Evolutionary conservation across 2,888 invertebrate genomes (phyloP).

Genomic region (Polyploca ridens): DNA sequence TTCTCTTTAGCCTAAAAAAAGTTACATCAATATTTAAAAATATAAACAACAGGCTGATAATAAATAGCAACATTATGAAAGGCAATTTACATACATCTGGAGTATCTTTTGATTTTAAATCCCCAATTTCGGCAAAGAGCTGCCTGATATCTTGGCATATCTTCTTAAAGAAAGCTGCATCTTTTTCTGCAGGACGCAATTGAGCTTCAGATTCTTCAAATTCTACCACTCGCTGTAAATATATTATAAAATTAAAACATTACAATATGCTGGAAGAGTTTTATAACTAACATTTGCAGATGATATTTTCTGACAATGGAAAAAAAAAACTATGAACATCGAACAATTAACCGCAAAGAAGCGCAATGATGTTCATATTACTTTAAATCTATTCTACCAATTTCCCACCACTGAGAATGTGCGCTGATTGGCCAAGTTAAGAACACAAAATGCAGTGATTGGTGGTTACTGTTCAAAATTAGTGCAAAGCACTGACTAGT

Average conservation of each 20-base stretch:
- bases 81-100: slow-evolving; percentile 73
- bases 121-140: slow-evolving; percentile 88
- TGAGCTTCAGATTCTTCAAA: slow-evolving; percentile 91
- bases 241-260: slow-evolving; percentile 5
- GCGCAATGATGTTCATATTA: too few relatives aligned
- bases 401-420: too few relatives aligned
- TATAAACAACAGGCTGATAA: background rate
- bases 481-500: too few relatives aligned
- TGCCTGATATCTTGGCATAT: slow-evolving; percentile 89
- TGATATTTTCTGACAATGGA: too few relatives aligned
- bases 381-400: too few relatives aligned
- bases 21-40: slow-evolving; percentile 8
- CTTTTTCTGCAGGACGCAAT: slow-evolving; percentile 86
- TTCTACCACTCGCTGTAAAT: slow-evolving; percentile 85
- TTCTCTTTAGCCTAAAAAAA: slow-evolving; percentile 83
- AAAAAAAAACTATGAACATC: too few relatives aligned
- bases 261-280: too few relatives aligned
- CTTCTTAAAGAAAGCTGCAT: slow-evolving; percentile 87
- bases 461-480: too few relatives aligned
- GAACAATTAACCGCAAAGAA: too few relatives aligned
- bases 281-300: too few relatives aligned
- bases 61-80: slow-evolving; percentile 7
- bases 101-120: slow-evolving; percentile 85
- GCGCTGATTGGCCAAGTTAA: too few relatives aligned
- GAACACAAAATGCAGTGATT: too few relatives aligned